Evolutionary conservation across 2,113 vertebrate genomes (phyloP).

Genomic region (Brachypteracias leptosomus): DNA sequence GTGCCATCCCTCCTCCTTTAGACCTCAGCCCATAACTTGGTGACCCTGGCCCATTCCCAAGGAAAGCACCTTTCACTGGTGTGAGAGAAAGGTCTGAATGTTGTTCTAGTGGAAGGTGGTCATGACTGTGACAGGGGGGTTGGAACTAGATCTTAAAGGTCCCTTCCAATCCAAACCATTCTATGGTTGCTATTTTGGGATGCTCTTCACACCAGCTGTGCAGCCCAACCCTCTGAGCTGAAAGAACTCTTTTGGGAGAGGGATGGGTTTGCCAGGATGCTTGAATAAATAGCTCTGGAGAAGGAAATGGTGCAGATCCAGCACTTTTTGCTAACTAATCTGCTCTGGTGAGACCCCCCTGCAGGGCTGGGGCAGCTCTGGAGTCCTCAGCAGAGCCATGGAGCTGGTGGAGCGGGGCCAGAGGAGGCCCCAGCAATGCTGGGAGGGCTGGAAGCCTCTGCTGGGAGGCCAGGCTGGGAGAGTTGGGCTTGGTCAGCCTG

Average conservation of each 20-base stretch:
- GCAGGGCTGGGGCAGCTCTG: background rate
- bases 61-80: rapidly evolving
- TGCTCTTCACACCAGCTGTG: background rate
- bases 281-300: background rate
- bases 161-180: background rate
- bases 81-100: rapidly evolving
- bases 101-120: background rate
- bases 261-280: rapidly evolving
- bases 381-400: background rate
- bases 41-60: background rate
- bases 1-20: background rate
- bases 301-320: rapidly evolving
- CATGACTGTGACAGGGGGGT: background rate
- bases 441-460: background rate
- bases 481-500: no score
- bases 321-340: background rate
- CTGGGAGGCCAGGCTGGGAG: background rate
- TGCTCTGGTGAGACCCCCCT: background rate
- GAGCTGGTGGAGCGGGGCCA: background rate
- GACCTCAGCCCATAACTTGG: rapidly evolving
- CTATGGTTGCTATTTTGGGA: no score
- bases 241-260: background rate
- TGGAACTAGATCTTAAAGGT: background rate
- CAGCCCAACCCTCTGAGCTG: background rate
- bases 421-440: background rate